These are phyloP conservation scores for Plemyria rubiginata DNA, from an alignment of 2,888 invertebrate species.

Conservation along the genomic window DNA sequence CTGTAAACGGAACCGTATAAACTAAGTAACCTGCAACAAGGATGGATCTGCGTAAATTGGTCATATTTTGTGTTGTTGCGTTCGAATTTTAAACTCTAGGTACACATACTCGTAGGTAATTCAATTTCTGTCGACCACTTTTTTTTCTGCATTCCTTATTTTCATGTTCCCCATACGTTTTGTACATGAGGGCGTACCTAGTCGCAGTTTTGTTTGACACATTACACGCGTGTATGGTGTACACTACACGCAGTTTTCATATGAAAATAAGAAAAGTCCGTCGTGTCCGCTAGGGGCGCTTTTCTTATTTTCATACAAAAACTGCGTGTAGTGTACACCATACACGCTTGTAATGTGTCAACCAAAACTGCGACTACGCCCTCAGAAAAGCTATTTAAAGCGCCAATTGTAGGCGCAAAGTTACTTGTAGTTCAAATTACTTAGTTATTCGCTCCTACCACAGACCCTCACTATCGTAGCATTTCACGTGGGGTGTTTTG, in stretches of 20 bases:
- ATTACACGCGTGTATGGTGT: too few species aligned
- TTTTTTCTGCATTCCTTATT: neutral
- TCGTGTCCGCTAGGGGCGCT: too few species aligned
- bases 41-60: conserved; percentile 14
- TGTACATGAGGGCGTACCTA: too few species aligned
- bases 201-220: too few species aligned
- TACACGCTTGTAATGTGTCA: too few species aligned
- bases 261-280: too few species aligned
- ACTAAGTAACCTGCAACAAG: conserved; percentile 3
- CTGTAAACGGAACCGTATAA: conserved; percentile 3
- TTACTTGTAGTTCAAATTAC: conserved; percentile 17
- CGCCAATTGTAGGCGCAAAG: too few species aligned
- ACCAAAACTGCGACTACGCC: too few species aligned
- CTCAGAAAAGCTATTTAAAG: too few species aligned
- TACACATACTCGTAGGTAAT: conserved; percentile 1
- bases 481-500: conserved; percentile 52
- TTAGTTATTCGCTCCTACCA: conserved; percentile 19
- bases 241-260: too few species aligned
- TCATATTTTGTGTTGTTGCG: conserved; percentile 15
- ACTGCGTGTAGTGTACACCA: too few species aligned
- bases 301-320: too few species aligned
- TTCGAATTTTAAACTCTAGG: conserved; percentile 16
- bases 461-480: neutral
- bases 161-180: neutral
- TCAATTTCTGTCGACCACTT: conserved; percentile 5